phyloP scores from a whole-genome alignment of 1,140 invertebrate species.

The Apocrypta bakeri region DNA sequence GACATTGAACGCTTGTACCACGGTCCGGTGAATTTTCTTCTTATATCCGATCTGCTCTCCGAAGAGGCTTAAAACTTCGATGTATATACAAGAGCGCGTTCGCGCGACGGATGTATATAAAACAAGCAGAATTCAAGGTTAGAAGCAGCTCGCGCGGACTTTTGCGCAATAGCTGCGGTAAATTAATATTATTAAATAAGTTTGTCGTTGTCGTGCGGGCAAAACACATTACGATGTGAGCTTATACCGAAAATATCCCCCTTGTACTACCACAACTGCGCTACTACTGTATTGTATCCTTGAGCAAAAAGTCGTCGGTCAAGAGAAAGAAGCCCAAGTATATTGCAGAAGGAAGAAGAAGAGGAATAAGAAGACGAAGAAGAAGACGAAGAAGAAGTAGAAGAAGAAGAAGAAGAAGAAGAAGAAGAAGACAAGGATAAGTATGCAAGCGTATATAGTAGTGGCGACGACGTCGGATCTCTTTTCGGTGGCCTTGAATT shows the following conservation, averaged over 20 bases:
- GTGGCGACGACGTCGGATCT: neutral
- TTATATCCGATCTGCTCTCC: neutral
- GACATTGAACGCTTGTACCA: constrained; percentile 10
- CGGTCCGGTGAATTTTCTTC: neutral
- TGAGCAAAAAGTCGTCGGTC: too few relatives aligned
- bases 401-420: neutral
- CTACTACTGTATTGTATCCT: neutral
- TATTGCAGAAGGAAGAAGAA: neutral
- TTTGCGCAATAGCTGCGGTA: constrained; percentile 37
- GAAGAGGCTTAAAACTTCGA: neutral
- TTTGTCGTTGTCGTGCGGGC: constrained; percentile 5
- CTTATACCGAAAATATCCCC: constrained; percentile 38
- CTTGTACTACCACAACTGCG: neutral
- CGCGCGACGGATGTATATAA: constrained; percentile 38
- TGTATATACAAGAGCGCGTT: neutral
- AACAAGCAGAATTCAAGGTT: constrained; percentile 40
- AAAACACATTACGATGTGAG: neutral
- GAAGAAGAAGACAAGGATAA: neutral
- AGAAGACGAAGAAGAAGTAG: too few relatives aligned
- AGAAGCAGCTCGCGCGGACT: neutral
- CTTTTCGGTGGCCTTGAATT: constrained; percentile 16
- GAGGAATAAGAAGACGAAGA: constrained; percentile 20
- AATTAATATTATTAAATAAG: constrained; percentile 43
- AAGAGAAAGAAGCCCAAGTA: neutral
- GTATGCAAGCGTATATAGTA: neutral